Conservation (phyloP, 1,140 invertebrate species). For the Anastrepha ludens region DNA sequence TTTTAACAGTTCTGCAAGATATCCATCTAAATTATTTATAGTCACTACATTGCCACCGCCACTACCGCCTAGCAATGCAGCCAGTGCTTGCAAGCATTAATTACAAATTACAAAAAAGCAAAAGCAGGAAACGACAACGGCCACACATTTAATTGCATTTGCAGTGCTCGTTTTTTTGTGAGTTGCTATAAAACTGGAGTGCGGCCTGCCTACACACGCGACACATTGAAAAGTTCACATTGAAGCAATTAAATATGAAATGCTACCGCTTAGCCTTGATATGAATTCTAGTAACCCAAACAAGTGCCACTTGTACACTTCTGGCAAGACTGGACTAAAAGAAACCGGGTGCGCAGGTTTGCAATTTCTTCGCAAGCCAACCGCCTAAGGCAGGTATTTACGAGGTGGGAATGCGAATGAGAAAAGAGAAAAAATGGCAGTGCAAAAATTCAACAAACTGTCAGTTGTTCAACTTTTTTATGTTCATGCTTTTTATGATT, state of each 20-base stretch:
- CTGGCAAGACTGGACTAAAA: not conserved
- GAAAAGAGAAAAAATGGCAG: not conserved
- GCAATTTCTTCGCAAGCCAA: not conserved
- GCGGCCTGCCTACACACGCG: constrained; percentile 16
- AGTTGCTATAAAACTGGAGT: not conserved
- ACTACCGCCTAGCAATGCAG: not conserved
- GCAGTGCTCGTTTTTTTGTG: not conserved
- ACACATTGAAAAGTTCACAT: constrained; percentile 5
- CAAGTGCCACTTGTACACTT: constrained; percentile 38
- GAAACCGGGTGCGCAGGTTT: not conserved
- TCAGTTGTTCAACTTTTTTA: not conserved
- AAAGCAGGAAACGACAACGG: constrained; percentile 27
- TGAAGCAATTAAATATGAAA: not conserved
- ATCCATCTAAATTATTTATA: not conserved
- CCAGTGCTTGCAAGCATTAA: not conserved
- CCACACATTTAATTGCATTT: constrained; percentile 20
- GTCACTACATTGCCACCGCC: not conserved
- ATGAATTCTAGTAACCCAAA: constrained; percentile 40
- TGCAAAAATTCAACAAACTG: not conserved
- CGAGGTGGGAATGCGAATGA: not conserved
- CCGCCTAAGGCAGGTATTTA: not conserved
- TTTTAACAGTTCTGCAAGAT: not conserved
- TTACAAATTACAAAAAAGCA: not conserved
- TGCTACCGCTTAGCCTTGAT: constrained; percentile 39
- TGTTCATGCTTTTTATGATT: not conserved